Base-by-base conservation (phyloP, 2,797 vertebrate species). In the Carapus acus region DNA sequence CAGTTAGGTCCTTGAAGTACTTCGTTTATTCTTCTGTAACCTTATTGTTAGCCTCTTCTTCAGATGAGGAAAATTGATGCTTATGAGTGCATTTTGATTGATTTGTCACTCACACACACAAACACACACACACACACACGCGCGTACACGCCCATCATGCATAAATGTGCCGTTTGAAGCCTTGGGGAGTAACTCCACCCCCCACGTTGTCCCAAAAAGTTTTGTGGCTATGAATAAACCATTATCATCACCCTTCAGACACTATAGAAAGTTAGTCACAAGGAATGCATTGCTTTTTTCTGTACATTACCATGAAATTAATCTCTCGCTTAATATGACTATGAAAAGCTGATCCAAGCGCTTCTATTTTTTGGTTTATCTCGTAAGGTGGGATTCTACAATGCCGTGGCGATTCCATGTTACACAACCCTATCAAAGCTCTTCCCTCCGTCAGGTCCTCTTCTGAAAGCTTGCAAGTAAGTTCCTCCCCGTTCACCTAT, bases 391-490 rank as follows among this genome's bases (percentile, higher is more conserved):
- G 93, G 94, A 5, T 99, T 99, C 87, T 99, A 97, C 82, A 97
- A 95, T 56, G 92, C 93, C 21, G 96, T 99, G 58, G 96, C 96
- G 13, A 79, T 98, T 68, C 96, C 96, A 15, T 99, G 96, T 83
- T 98, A 98, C 43, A 93, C 90, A 1, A 98, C 93, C 1, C 87
- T 98, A 40, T 66, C 90, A 8, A 86, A 93, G 76, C 91, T 99
- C 62, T 92, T 99, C 68, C 94, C 96, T 66, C 87, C 92, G 8
- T 94, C 94, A 1, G 66, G 59, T 67, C 90, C 92, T 4, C 91
- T 99, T 49, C 88, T 97, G n/a, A 82, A 77, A 58, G 92, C 93
- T 24, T 97, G 95, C 93, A 94, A 87, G 96, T 99, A 72, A 73
- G 88, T 78, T 21, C n/a, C n/a, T n/a, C n/a, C n/a, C n/a, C n/a